Base-by-base conservation (phyloP, 2,113 vertebrate genomes). In the Apaloderma vittatum region DNA sequence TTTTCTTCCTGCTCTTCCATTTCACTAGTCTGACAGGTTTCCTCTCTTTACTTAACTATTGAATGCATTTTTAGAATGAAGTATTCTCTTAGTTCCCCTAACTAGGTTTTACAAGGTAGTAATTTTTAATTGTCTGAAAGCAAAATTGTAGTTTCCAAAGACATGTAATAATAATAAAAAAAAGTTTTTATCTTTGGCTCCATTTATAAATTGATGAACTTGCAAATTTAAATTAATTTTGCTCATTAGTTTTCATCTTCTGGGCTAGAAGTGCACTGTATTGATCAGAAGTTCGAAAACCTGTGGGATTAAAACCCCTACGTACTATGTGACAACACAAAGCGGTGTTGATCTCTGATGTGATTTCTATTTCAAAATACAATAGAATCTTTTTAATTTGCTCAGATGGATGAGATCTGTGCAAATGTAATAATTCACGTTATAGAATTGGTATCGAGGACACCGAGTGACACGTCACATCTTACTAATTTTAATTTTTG, bases 161-260 rank as follows among this genome's bases (percentile, higher is more conserved):
- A 61, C 21, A 12, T 36, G 14, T 3, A 7, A 51, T 46, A 36
- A 55, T 34, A 29, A 32, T 67, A 30, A 12, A 46, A 40, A 52
- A 10, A n/a, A 21, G 1, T 6, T 86, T 93, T 72, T 45, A 21
- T 62, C 23, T 34, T 66, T 27, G 16, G 14, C 62, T 84, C 90
- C 34, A 40, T 26, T 63, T 88, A 63, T 62, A 65, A 65, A 77
- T 63, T 55, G 59, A 86, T 89, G 76, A 59, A 72, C 68, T 72
- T 72, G 52, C 23, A 81, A 49, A 36, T 87, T 77, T 67, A 14
- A 86, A 91, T 93, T 36, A 52, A 37, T 72, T 96, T 88, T 84
- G 63, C 80, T 92, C 83, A 30, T 92, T 93, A 92, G 65, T 91
- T 88, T 88, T 88, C 79, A 71, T 78, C 72, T 51, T 45, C 45